Conservation (phyloP, 2,888 invertebrate species). For the Amiota communis region DNA sequence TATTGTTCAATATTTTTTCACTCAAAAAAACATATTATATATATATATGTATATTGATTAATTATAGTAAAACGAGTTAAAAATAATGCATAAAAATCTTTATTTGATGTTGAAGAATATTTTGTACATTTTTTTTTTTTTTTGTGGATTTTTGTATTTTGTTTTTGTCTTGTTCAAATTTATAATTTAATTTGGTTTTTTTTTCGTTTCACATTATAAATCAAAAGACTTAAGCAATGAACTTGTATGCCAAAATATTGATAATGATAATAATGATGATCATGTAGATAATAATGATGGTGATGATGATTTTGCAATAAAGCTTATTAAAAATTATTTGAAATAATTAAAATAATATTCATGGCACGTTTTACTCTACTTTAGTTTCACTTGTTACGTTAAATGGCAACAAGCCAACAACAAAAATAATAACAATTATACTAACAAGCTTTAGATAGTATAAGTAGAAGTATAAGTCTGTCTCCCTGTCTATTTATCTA, state of each 20-base stretch:
- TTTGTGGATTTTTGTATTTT: background rate
- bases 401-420: slow-evolving; percentile 51
- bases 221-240: too few species aligned
- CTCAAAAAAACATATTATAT: slow-evolving; percentile 6
- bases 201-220: background rate
- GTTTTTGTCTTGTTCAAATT: background rate
- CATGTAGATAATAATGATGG: too few species aligned
- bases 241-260: too few species aligned
- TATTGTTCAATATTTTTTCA: slow-evolving; percentile 41
- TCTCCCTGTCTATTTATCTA: too few species aligned
- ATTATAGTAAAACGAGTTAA: slow-evolving; percentile 40
- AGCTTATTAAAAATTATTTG: slow-evolving; percentile 56
- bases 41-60: slow-evolving; percentile 36
- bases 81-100: slow-evolving; percentile 3
- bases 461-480: background rate
- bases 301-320: slow-evolving; percentile 31
- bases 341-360: slow-evolving; percentile 50
- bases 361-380: slow-evolving; percentile 62
- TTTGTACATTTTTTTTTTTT: background rate
- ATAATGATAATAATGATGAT: too few species aligned
- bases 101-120: background rate
- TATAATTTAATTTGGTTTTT: background rate
- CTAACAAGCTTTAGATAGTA: background rate
- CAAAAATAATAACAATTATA: too few species aligned
- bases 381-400: slow-evolving; percentile 52